Percentiles rank a stretch among this genome's conserved stretches.
Evolutionary conservation across 2,113 vertebrate species (phyloP).

Genomic region (Sapayoa aenigma): DNA sequence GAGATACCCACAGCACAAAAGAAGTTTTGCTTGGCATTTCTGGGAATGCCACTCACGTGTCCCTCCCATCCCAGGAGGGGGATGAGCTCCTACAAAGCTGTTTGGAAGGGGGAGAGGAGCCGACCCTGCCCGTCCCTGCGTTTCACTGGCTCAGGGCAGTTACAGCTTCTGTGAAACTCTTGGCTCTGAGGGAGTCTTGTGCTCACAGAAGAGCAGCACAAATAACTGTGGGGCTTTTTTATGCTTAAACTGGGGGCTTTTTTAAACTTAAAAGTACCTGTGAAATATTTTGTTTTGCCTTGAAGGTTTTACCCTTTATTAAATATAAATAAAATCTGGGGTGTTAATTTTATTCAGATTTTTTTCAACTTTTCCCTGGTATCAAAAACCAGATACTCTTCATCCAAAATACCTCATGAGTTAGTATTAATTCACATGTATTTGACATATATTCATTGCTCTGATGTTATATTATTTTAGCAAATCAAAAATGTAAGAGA

Average conservation of each 20-base stretch:
- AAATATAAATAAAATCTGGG: neutral
- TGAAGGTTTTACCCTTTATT: neutral
- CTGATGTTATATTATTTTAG: neutral
- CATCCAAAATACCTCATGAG: neutral
- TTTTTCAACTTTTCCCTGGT: neutral
- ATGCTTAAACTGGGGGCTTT: neutral
- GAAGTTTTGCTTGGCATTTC: neutral
- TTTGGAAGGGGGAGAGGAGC: neutral
- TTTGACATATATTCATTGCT: neutral
- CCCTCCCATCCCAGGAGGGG: neutral
- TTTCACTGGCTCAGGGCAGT: neutral
- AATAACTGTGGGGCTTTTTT: neutral
- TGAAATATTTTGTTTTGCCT: neutral
- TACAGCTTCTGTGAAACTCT: neutral
- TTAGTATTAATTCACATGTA: neutral
- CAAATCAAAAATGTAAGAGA: neutral
- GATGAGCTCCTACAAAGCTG: fast-evolving
- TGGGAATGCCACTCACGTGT: neutral
- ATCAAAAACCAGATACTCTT: neutral
- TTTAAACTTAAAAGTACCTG: neutral
- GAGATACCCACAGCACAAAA: neutral
- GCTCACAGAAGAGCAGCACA: neutral
- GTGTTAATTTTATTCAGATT: neutral
- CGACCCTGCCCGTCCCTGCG: neutral
- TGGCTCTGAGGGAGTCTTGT: neutral